Conservation (phyloP, 2,113 vertebrate genomes). For the Brevimyrus niger region DNA sequence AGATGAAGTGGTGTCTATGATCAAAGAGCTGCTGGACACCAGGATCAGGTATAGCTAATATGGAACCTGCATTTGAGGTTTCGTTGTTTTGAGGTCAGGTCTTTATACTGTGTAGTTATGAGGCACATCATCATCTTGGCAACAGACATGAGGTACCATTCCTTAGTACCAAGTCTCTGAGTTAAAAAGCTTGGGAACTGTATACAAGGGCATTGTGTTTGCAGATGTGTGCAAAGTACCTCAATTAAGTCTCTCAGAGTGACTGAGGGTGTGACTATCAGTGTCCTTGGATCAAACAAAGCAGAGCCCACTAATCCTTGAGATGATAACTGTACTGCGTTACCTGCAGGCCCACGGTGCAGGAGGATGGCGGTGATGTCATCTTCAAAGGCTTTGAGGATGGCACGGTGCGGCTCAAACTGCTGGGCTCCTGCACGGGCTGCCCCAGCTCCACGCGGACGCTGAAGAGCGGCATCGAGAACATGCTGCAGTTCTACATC, state of each 20-base stretch:
- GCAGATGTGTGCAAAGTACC: background rate
- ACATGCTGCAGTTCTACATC: slow-evolving; percentile 73
- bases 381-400: slow-evolving; percentile 68
- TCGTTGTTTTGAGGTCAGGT: background rate
- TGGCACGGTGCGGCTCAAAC: slow-evolving; percentile 63
- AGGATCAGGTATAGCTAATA: slow-evolving; percentile 57
- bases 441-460: slow-evolving; percentile 68
- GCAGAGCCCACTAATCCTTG: background rate
- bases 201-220: background rate
- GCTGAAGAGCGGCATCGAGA: slow-evolving; percentile 65
- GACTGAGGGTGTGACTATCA: background rate
- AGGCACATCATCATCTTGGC: background rate
- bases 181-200: background rate
- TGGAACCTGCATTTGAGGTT: background rate
- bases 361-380: slow-evolving; percentile 69
- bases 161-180: background rate
- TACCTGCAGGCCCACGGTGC: slow-evolving; percentile 60
- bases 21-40: slow-evolving; percentile 69
- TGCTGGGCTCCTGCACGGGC: slow-evolving; percentile 69
- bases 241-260: background rate
- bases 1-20: slow-evolving; percentile 66
- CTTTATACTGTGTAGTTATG: background rate
- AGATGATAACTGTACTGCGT: background rate
- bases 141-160: background rate
- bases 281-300: background rate